Evolutionary conservation across 1,140 invertebrate species (phyloP).

Genomic region (Zaprionus kolodkinae): DNA sequence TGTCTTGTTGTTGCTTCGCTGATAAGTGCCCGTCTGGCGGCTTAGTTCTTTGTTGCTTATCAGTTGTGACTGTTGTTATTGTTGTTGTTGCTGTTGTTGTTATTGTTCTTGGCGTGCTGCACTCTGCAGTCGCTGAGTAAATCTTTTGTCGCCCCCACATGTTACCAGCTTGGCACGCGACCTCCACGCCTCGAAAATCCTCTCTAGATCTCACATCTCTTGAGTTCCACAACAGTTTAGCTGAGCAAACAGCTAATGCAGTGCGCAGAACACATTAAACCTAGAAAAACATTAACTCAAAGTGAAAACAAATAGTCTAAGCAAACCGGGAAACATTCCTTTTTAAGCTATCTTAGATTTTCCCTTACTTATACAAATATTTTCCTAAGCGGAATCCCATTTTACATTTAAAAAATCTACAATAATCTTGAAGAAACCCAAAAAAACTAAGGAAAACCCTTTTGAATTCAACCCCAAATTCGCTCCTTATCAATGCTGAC

Average conservation of each 20-base stretch:
- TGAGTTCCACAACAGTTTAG: neutral
- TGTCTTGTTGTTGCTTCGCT: slow-evolving; percentile 7
- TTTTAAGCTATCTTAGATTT: neutral
- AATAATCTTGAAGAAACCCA: neutral
- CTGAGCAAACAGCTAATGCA: slow-evolving; percentile 1
- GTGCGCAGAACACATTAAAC: neutral
- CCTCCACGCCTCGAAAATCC: neutral
- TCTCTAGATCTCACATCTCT: neutral
- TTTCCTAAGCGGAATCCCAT: neutral
- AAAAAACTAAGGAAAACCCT: neutral
- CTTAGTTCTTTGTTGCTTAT: slow-evolving; percentile 9
- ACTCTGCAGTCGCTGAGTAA: neutral
- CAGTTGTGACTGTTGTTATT: neutral
- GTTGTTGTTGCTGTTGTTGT: neutral
- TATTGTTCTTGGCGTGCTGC: no score
- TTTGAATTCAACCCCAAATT: no score
- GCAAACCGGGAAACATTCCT: neutral
- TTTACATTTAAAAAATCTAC: neutral
- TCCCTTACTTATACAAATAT: neutral
- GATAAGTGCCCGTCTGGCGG: slow-evolving; percentile 26
- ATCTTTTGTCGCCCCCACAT: neutral
- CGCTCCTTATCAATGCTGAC: neutral
- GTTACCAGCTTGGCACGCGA: neutral
- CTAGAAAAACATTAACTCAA: neutral
- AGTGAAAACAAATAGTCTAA: neutral